These are phyloP conservation scores for Platyscapa corneri DNA, from an alignment of 1,140 invertebrate genomes.

Conservation along the genomic window DNA sequence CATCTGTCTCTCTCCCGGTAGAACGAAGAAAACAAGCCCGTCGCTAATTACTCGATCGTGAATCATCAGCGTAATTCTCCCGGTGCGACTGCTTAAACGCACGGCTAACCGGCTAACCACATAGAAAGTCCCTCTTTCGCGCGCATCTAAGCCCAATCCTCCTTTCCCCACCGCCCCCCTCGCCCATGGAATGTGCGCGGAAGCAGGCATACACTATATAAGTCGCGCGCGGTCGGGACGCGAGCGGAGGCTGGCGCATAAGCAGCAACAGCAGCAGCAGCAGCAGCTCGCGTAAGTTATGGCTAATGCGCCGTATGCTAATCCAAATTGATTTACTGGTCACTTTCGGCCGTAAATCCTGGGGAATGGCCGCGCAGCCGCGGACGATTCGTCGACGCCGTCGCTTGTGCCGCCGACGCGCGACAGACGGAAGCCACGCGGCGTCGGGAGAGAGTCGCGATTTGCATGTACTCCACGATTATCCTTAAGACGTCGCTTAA, in stretches of 20 bases:
- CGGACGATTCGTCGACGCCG: slow-evolving; percentile 50
- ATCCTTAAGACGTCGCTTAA: too few relatives aligned
- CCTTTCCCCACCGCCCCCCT: neutral
- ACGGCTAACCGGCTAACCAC: neutral
- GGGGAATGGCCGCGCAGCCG: slow-evolving; percentile 52
- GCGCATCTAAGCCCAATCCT: neutral
- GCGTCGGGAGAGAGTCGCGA: neutral
- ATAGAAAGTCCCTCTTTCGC: neutral
- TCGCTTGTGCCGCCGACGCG: neutral
- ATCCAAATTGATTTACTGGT: slow-evolving; percentile 70
- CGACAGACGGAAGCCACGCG: slow-evolving; percentile 32
- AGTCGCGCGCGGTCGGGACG: neutral
- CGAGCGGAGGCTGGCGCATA: neutral
- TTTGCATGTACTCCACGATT: neutral
- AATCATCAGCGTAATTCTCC: slow-evolving; percentile 18
- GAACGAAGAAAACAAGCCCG: neutral
- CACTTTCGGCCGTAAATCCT: slow-evolving; percentile 63
- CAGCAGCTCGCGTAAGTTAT: slow-evolving; percentile 60
- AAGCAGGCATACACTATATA: neutral
- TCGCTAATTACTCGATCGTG: slow-evolving; percentile 44
- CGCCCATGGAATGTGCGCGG: neutral
- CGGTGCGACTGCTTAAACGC: neutral
- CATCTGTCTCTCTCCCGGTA: neutral
- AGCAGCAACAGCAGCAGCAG: neutral
- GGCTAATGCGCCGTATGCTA: slow-evolving; percentile 68